These are phyloP conservation scores for Pseudomyrmex pallidus DNA, from an alignment of 1,140 invertebrate genomes.

Conservation along the genomic window DNA sequence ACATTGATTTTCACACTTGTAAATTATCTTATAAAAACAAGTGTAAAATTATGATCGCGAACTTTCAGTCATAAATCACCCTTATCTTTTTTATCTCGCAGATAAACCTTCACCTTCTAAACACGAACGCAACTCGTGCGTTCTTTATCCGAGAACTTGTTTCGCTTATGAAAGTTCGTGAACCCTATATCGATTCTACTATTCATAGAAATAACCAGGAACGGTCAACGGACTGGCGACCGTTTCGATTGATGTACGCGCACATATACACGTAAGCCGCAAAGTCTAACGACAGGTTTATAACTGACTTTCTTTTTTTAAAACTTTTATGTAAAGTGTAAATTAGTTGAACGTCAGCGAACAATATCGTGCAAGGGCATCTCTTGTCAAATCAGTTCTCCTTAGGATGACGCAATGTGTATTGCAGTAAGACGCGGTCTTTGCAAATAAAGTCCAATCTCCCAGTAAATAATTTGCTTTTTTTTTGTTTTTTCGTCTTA, in stretches of 20 bases:
- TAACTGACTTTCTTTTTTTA: slow-evolving; percentile 52
- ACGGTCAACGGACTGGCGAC: slow-evolving; percentile 66
- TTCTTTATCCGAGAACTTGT: not conserved
- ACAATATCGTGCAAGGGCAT: slow-evolving; percentile 34
- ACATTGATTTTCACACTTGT: too few species aligned
- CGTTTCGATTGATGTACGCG: slow-evolving; percentile 20
- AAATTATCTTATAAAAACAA: not conserved
- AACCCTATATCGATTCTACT: slow-evolving; percentile 70
- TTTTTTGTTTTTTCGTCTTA: too few species aligned
- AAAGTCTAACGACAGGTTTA: slow-evolving; percentile 28
- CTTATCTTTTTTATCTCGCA: not conserved
- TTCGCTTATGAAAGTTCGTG: slow-evolving; percentile 48
- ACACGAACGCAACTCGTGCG: not conserved
- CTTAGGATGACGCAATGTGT: not conserved
- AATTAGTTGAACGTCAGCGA: slow-evolving; percentile 37
- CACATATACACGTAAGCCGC: slow-evolving; percentile 10
- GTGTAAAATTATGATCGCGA: not conserved
- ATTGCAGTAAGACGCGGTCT: not conserved
- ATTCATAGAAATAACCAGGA: slow-evolving; percentile 59
- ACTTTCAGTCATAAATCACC: not conserved
- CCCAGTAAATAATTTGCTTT: not conserved
- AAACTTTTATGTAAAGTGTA: slow-evolving; percentile 52
- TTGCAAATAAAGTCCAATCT: not conserved
- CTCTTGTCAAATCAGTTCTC: not conserved
- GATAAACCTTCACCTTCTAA: slow-evolving; percentile 14